Conservation (phyloP, 2,113 vertebrate genomes). For the Pyxicephalus adspersus region DNA sequence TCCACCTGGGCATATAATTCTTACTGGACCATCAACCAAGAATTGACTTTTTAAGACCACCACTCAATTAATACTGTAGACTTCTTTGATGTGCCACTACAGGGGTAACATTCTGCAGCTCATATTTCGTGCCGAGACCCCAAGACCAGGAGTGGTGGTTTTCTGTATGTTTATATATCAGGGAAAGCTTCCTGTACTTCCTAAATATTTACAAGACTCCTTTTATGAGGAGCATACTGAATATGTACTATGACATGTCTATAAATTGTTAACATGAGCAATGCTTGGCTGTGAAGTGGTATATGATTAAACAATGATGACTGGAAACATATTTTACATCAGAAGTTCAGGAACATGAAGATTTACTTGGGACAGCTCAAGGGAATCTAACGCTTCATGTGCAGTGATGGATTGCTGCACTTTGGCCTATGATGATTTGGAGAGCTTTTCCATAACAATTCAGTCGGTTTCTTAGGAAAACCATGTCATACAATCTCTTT, state of each 20-base stretch:
- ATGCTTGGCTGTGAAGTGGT: neutral
- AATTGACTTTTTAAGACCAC: neutral
- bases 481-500: too few relatives aligned
- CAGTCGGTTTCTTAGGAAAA: too few relatives aligned
- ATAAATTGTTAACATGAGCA: neutral
- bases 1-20: neutral
- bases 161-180: neutral
- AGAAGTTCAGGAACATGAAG: neutral
- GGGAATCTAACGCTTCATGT: neutral
- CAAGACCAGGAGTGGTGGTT: neutral
- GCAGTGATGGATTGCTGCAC: too few relatives aligned
- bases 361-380: neutral
- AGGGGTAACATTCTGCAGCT: neutral
- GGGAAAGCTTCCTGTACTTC: neutral
- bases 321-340: neutral
- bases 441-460: too few relatives aligned
- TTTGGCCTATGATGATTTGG: too few relatives aligned
- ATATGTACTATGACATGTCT: neutral
- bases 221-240: conserved; percentile 1
- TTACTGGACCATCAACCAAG: neutral
- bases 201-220: neutral
- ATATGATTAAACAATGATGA: conserved; percentile 8
- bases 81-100: neutral
- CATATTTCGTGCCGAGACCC: neutral
- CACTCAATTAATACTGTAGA: neutral